Base-by-base conservation (phyloP, 2,888 invertebrate genomes). In the Tortrix viridana region DNA sequence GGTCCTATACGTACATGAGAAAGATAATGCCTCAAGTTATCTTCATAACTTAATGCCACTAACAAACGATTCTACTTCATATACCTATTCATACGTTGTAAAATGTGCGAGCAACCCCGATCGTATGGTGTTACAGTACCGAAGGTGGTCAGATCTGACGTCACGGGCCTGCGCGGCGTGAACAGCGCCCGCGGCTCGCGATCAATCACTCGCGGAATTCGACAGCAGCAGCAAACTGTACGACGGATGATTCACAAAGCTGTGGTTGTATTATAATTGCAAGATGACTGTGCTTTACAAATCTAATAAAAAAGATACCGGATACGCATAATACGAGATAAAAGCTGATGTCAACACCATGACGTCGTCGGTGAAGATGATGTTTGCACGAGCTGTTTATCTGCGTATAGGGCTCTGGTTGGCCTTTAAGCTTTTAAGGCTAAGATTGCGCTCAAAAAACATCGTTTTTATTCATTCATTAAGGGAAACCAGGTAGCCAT, bases 321-420 rank as follows among this genome's bases (percentile, higher is more conserved):
- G 89, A 89, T 88, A 79, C 75, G 71, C 73, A 73, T 75, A 77
- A 70, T 57, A 61, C 47, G 52, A 67, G 56, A 54, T 63, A 61
- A 74, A 73, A 75, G 88, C 86, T 88, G 89, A 89, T 89, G 87
- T 88, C 89, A 89, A 89, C 85, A 75, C 67, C 72, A 82, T 88
- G 86, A 85, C 86, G 86, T 78, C 79, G 77, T 74, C 74, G 60
- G 74, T 22, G 58, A 57, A 57, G 26, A 48, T 44, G 50, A n/a
- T 63, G 50, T 16, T 49, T 44, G 22, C 26, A 22, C 18, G 46
- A 56, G 19, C 47, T 14, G 22, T 22, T 37, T 47, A 22, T 32
- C 18, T 54, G 5, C 23, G 7, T 41, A 38, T 52, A 16, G 14
- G 20, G 22, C 4, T 32, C 26, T 18, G 22, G 2, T 23, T 9